A percentile compares a stretch with the other conserved stretches of the same genome.
These are phyloP conservation scores for Oscheius sp. DNA, from an alignment of 2,888 invertebrate species.

Conservation along the genomic window DNA sequence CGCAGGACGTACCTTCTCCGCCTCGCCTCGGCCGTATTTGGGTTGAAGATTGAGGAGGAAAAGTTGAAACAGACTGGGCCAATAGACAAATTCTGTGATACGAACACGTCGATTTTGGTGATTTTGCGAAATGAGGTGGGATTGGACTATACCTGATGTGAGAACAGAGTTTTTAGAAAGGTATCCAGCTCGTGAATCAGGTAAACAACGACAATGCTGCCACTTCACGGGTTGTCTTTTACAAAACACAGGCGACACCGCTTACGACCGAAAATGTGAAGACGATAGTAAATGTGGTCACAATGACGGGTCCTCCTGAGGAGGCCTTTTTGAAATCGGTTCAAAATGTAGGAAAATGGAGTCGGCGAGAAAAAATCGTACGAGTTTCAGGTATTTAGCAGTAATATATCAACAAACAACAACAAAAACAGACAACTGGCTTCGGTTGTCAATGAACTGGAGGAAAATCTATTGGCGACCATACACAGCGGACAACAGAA, in stretches of 20 bases:
- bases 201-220: constrained; percentile 41
- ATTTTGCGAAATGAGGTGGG: constrained; percentile 62
- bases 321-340: constrained; percentile 79
- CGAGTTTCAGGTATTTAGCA: constrained; percentile 60
- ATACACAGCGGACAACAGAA: constrained; percentile 39
- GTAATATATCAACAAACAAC: constrained; percentile 75
- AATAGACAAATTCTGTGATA: constrained; percentile 66
- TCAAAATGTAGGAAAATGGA: constrained; percentile 75
- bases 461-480: constrained; percentile 61
- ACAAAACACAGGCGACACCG: constrained; percentile 79
- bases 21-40: constrained; percentile 52
- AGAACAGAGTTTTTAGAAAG: constrained; percentile 45
- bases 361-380: not conserved
- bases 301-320: constrained; percentile 79
- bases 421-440: constrained; percentile 70
- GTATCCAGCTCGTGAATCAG: constrained; percentile 68
- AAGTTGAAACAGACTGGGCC: constrained; percentile 65
- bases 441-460: constrained; percentile 63
- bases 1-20: constrained; percentile 49
- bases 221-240: constrained; percentile 77
- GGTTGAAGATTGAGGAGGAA: constrained; percentile 60
- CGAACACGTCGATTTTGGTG: constrained; percentile 60
- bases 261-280: constrained; percentile 79
- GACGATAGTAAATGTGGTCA: constrained; percentile 78
- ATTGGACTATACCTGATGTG: constrained; percentile 1